These are phyloP conservation scores for Leptinotarsa haldemani DNA, from an alignment of 2,888 invertebrate genomes.

Conservation along the genomic window DNA sequence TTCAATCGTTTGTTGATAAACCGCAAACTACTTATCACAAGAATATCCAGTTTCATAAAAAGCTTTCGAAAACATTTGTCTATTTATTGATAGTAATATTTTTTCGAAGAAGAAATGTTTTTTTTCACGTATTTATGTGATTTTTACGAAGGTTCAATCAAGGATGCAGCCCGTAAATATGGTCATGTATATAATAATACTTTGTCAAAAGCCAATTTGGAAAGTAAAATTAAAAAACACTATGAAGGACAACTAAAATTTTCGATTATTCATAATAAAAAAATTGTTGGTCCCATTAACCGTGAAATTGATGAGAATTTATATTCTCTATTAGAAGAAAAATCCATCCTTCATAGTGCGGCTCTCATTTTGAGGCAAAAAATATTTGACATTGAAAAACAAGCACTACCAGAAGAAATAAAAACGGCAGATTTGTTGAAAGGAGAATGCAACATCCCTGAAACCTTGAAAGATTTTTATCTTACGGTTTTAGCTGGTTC, in stretches of 20 bases:
- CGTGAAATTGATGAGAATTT: constrained; percentile 12
- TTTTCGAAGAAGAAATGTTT: not conserved
- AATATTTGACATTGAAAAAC: constrained; percentile 11
- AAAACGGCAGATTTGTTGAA: constrained; percentile 16
- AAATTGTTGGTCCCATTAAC: too few species aligned
- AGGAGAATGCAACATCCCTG: constrained; percentile 18
- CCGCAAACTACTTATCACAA: not conserved
- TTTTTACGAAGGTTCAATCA: not conserved
- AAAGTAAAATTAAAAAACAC: too few species aligned
- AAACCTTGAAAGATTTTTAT: constrained; percentile 13
- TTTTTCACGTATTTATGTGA: not conserved
- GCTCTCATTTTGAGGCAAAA: constrained; percentile 8
- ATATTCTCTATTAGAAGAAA: constrained; percentile 19
- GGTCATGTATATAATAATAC: not conserved
- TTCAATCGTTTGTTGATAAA: not conserved
- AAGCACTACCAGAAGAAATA: constrained; percentile 3
- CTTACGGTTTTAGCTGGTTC: not conserved
- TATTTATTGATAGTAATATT: not conserved
- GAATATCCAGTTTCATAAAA: not conserved
- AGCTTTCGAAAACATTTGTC: not conserved
- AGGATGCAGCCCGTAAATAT: not conserved
- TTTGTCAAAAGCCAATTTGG: not conserved
- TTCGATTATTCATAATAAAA: too few species aligned
- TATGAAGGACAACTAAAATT: too few species aligned
- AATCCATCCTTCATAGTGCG: constrained; percentile 14